Evolutionary conservation across 2,113 vertebrate species (phyloP).

Genomic region (Vulpes lagopus): DNA sequence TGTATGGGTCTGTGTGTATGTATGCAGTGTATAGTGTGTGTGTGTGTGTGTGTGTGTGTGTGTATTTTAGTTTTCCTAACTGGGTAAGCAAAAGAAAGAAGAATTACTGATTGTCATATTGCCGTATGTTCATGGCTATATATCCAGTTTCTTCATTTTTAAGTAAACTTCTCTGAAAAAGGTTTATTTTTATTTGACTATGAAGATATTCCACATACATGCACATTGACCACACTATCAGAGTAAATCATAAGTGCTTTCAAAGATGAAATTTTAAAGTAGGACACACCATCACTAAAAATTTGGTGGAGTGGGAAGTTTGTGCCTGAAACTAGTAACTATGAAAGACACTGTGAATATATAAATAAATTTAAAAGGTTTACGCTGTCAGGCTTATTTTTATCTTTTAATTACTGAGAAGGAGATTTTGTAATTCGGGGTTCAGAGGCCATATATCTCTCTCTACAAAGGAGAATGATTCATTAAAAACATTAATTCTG

Average conservation of each 20-base stretch:
- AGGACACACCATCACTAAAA: constrained; percentile 19
- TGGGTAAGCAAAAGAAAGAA: neutral
- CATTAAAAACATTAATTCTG: constrained; percentile 55
- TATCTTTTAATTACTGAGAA: constrained; percentile 64
- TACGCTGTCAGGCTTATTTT: constrained; percentile 22
- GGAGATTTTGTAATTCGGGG: constrained; percentile 20
- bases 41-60: neutral
- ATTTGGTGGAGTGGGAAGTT: constrained; percentile 2
- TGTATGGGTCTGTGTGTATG: neutral
- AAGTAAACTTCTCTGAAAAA: neutral
- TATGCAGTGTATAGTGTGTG: neutral
- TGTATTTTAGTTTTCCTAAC: neutral
- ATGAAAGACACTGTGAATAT: constrained; percentile 21
- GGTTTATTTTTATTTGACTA: neutral
- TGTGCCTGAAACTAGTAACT: neutral
- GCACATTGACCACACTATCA: neutral
- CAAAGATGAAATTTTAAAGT: constrained; percentile 57
- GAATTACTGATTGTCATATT: neutral
- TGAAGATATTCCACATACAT: neutral
- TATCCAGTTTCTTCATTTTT: neutral
- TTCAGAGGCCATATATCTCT: constrained; percentile 17
- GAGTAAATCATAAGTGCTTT: constrained; percentile 29
- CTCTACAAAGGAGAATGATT: constrained; percentile 55
- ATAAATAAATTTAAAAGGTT: constrained; percentile 60
- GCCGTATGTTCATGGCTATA: neutral